A percentile compares a stretch with the other conserved stretches of the same genome.
Evolutionary conservation across 2,888 invertebrate species (phyloP).

Genomic region (Gerris lacustris): DNA sequence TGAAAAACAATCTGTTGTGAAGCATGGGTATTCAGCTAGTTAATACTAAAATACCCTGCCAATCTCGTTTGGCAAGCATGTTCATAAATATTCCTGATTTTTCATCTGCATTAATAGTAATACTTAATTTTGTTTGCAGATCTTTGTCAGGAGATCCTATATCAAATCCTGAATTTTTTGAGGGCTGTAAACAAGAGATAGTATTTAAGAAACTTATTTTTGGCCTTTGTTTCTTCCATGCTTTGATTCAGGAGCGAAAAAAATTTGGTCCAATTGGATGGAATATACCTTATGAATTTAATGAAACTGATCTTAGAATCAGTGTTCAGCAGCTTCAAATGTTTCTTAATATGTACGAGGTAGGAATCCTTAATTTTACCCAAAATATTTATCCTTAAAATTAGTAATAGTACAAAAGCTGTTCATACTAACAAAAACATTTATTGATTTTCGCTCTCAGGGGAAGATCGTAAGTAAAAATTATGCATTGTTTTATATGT

Average conservation of each 20-base stretch:
- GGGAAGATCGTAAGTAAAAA: too few relatives aligned
- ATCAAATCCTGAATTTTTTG: conserved; percentile 76
- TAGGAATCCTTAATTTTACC: conserved; percentile 33
- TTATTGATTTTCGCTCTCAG: too few relatives aligned
- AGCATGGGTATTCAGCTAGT: too few relatives aligned
- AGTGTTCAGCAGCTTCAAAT: conserved; percentile 79
- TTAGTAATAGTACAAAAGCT: not conserved
- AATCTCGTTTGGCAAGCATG: too few relatives aligned
- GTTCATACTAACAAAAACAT: too few relatives aligned
- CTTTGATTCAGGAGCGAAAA: conserved; percentile 75
- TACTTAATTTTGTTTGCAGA: conserved; percentile 23
- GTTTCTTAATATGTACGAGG: conserved; percentile 67
- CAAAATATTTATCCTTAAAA: not conserved
- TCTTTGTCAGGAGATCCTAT: conserved; percentile 78
- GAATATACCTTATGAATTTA: conserved; percentile 93
- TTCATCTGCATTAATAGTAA: too few relatives aligned
- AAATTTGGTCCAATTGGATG: conserved; percentile 90
- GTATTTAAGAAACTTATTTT: conserved; percentile 75
- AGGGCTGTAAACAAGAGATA: conserved; percentile 60
- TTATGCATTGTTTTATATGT: too few relatives aligned
- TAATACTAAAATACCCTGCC: too few relatives aligned
- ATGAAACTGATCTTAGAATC: conserved; percentile 84
- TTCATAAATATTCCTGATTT: too few relatives aligned
- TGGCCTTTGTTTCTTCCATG: conserved; percentile 88
- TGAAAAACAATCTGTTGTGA: too few relatives aligned